Conservation (phyloP, 2,113 vertebrate species). For the Carettochelys insculpta region DNA sequence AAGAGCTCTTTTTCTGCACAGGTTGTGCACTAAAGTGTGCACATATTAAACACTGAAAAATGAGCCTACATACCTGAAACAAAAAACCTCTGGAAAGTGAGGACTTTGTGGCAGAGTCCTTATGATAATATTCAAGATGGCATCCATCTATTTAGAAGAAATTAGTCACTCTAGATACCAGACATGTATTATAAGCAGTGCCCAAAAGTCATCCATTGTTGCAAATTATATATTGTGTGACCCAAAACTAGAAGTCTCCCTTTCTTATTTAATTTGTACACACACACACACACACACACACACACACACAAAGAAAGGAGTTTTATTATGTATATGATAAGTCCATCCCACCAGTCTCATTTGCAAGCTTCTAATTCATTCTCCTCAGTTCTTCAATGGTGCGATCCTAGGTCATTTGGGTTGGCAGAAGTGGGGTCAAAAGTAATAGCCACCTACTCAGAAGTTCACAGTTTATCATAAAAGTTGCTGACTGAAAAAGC, state of each 20-base stretch:
- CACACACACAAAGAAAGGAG: too few species aligned
- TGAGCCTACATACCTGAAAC: background rate
- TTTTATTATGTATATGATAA: background rate
- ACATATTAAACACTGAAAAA: background rate
- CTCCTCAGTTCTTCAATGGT: background rate
- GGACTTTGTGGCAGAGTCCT: background rate
- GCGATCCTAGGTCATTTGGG: background rate
- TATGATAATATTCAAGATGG: fast-evolving
- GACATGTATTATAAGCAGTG: background rate
- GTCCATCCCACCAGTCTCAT: background rate
- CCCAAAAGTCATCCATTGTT: background rate
- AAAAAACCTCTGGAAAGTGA: background rate
- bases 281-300: too few species aligned
- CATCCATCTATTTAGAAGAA: background rate
- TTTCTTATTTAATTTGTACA: background rate
- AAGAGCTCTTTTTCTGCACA: background rate
- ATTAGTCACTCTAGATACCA: background rate
- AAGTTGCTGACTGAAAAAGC: background rate
- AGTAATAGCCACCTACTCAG: background rate
- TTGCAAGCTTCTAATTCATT: background rate
- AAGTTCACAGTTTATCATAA: background rate
- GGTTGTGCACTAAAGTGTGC: background rate
- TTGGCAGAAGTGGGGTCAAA: background rate
- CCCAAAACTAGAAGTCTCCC: background rate
- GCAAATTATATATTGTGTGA: background rate